A percentile compares a stretch with the other conserved stretches of the same genome.
Conservation (phyloP, 2,888 invertebrate species). For the Leptinotarsa haldemani region DNA sequence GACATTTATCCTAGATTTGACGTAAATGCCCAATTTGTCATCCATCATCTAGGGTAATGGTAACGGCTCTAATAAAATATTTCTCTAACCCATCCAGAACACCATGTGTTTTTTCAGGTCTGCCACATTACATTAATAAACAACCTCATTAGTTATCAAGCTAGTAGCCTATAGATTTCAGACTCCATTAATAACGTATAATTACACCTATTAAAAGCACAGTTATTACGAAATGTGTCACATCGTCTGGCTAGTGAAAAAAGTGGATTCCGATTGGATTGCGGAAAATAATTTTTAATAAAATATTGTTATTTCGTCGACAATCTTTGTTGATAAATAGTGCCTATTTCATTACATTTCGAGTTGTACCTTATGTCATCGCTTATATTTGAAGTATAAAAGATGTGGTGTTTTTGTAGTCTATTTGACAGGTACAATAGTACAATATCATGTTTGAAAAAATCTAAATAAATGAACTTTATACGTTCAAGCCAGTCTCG, state of each 20-base stretch:
- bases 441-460: too few relatives aligned
- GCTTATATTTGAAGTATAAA: too few relatives aligned
- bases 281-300: conserved; percentile 17
- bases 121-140: conserved; percentile 27
- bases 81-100: conserved; percentile 27
- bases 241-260: conserved; percentile 27
- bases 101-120: conserved; percentile 30
- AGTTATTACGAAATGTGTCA: conserved; percentile 31
- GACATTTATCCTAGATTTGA: neutral
- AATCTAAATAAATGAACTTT: too few relatives aligned
- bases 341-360: neutral
- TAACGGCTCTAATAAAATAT: conserved; percentile 20
- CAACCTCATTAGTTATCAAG: conserved; percentile 30
- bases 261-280: conserved; percentile 23
- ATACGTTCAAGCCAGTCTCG: too few relatives aligned
- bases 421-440: too few relatives aligned
- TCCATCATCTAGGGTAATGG: conserved; percentile 9
- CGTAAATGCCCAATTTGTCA: conserved; percentile 8
- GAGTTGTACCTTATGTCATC: neutral
- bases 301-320: neutral
- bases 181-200: conserved; percentile 34
- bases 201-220: conserved; percentile 34
- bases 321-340: neutral
- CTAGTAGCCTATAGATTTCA: conserved; percentile 27
- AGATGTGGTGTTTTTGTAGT: too few relatives aligned